phyloP scores from a whole-genome alignment of 2,113 vertebrate species.

The Strigops habroptila region DNA sequence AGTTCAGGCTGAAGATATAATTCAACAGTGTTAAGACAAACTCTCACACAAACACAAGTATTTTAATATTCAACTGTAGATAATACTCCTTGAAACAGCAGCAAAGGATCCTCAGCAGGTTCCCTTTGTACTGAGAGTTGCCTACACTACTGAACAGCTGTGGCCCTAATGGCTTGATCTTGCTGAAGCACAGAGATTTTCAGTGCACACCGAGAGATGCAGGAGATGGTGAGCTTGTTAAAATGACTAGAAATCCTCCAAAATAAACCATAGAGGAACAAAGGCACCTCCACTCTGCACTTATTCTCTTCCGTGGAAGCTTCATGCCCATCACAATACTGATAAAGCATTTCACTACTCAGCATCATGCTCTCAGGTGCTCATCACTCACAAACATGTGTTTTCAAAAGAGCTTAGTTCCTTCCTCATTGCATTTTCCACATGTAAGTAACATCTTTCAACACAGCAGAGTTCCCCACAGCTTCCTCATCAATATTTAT shows the following conservation, averaged over 20 bases:
- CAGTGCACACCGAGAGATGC: not conserved
- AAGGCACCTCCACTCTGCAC: not conserved
- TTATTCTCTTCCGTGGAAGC: not conserved
- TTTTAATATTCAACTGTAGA: not conserved
- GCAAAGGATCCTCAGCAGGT: not conserved
- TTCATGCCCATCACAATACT: not conserved
- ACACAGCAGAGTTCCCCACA: not conserved
- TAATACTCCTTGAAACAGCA: not conserved
- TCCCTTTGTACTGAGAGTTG: not conserved
- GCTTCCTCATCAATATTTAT: not conserved
- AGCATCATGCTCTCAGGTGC: not conserved
- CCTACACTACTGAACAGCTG: not conserved
- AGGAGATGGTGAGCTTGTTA: not conserved
- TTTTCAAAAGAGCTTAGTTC: not conserved
- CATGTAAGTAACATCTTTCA: not conserved
- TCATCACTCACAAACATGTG: not conserved
- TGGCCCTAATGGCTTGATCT: not conserved
- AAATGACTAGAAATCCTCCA: not conserved
- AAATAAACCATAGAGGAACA: not conserved
- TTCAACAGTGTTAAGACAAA: not conserved
- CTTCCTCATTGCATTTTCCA: not conserved
- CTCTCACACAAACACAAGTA: not conserved
- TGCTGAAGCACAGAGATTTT: not conserved
- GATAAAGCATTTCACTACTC: not conserved
- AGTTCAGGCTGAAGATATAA: not conserved